Evolutionary conservation across 2,888 invertebrate genomes (phyloP).

Genomic region (Hydrotaea diabolus): DNA sequence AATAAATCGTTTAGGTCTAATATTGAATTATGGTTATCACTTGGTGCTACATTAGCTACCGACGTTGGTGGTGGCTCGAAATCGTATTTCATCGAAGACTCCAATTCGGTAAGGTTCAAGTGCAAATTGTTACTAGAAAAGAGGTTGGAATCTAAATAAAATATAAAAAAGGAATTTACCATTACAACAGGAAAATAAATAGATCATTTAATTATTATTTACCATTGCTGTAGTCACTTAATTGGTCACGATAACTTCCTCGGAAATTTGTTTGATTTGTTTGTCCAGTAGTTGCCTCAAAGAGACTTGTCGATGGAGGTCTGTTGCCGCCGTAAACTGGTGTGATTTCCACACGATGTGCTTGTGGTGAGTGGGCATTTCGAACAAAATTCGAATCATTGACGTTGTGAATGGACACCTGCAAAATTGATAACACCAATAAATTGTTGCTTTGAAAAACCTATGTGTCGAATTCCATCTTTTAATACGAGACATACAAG

Average conservation of each 20-base stretch:
- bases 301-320: slow-evolving; percentile 72
- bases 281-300: slow-evolving; percentile 70
- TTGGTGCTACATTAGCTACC: slow-evolving; percentile 81
- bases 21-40: slow-evolving; percentile 85
- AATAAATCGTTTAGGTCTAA: slow-evolving; percentile 90
- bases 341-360: slow-evolving; percentile 80
- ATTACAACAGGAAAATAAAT: neutral
- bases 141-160: slow-evolving; percentile 82
- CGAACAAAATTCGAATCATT: slow-evolving; percentile 80
- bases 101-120: slow-evolving; percentile 89
- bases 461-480: too few relatives aligned
- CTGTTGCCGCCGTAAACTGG: slow-evolving; percentile 77
- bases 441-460: too few relatives aligned
- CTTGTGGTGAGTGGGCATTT: slow-evolving; percentile 76
- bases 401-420: slow-evolving; percentile 81
- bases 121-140: slow-evolving; percentile 90
- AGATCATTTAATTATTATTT: neutral
- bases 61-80: slow-evolving; percentile 85
- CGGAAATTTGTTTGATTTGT: slow-evolving; percentile 67
- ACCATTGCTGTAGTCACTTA: slow-evolving; percentile 75
- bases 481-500: too few relatives aligned
- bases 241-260: slow-evolving; percentile 74
- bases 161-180: neutral
- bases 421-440: neutral
- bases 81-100: slow-evolving; percentile 91